Evolutionary conservation across 2,797 vertebrate genomes (phyloP), one percentile per base, ranked within the genome.

Genomic region (Neosalanx taihuensis): DNA sequence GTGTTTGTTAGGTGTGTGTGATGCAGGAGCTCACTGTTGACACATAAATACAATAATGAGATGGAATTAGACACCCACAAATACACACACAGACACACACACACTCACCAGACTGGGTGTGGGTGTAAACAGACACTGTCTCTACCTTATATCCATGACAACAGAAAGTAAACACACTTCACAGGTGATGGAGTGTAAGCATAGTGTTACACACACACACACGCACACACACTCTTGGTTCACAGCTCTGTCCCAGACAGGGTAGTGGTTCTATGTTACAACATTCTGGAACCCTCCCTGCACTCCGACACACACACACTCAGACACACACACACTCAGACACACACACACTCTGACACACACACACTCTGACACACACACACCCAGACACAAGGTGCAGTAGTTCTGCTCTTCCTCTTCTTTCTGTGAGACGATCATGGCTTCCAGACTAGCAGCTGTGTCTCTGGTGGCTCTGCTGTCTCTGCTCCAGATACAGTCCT

Each of bases 341-440:
- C 17, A 63, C 9, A 46, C 59, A 26, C 57, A 59, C 46, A 57
- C 33, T 60, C 58, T n/a, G 53, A 18, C 3, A 17, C 17, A 26
- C 23, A 26, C 23, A 26, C 51, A 53, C 17, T 41, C 37, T 10
- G 37, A 18, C 46, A 6, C 51, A 53, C 17, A 53, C 51, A 53
- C 51, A 10, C 51, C 18, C 51, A 15, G 4, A 2, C 46, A 46
- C 5, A 12, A 53, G 15, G 6, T 17, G 18, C 17, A 7, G 3
- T 53, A 4, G 51, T 53, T 53, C 51, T 46, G 23, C 23, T 26
- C 23, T 17, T 53, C 15, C 15, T 53, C 15, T 17, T 53, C 51
- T 53, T 15, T 53, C 37, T 10, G 37, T 41, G 37, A 41, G 51
- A 10, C 17, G 37, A 41, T 67, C 72, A 87, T 87, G 88, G 76